A percentile compares a stretch with the other conserved stretches of the same genome.
These are phyloP conservation scores for Lasioglossum morio DNA, from an alignment of 2,888 invertebrate species.

Conservation along the genomic window DNA sequence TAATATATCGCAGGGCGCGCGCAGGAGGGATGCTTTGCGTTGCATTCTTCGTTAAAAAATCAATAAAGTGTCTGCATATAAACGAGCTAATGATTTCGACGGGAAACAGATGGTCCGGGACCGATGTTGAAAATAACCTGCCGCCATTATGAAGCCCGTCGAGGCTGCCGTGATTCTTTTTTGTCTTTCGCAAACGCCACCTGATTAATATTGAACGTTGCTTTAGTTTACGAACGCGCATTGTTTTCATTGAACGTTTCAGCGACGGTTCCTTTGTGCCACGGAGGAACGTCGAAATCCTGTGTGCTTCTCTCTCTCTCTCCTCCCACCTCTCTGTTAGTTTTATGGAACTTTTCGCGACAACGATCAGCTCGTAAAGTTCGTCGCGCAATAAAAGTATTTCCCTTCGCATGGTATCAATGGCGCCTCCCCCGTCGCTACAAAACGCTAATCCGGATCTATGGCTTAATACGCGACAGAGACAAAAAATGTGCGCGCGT, in stretches of 20 bases:
- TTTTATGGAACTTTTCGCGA: constrained; percentile 37
- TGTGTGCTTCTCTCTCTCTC: background rate
- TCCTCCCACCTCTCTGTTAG: background rate
- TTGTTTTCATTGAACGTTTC: constrained; percentile 7
- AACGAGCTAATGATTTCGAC: constrained; percentile 12
- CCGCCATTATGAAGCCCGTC: constrained; percentile 17
- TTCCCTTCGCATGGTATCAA: background rate
- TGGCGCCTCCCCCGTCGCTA: background rate
- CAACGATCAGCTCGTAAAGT: constrained; percentile 25
- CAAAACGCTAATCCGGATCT: background rate
- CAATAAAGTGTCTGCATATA: constrained; percentile 9
- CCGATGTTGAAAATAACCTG: constrained; percentile 1
- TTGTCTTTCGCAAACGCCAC: constrained; percentile 16
- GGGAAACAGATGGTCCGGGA: background rate
- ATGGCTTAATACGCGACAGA: background rate
- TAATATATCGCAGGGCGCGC: background rate
- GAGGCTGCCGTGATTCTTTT: background rate
- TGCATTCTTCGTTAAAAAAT: constrained; percentile 3
- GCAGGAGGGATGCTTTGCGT: background rate
- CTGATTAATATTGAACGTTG: constrained; percentile 43
- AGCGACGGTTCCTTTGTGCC: background rate
- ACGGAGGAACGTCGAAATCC: background rate
- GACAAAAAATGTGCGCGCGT: background rate
- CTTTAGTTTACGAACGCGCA: background rate
- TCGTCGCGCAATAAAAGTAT: constrained; percentile 27